These are phyloP conservation scores for Artibeus jamaicensis DNA, from an alignment of 2,797 vertebrate species.

Conservation along the genomic window DNA sequence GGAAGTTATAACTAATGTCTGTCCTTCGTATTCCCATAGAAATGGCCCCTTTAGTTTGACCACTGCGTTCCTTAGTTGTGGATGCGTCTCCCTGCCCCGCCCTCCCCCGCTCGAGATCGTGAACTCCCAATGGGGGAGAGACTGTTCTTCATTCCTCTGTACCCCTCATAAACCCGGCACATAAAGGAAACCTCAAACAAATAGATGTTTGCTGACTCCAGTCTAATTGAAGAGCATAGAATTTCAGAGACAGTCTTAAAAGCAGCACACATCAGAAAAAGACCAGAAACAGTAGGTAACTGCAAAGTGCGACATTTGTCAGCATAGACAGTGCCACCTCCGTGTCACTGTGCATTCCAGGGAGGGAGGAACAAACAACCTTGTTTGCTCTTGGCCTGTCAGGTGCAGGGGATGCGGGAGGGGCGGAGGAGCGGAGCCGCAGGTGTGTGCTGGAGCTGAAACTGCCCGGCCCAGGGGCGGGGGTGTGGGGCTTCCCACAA, in stretches of 20 bases:
- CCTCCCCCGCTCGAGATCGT: not conserved
- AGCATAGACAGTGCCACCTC: not conserved
- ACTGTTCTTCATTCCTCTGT: conserved; percentile 5
- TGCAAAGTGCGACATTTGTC: conserved; percentile 3
- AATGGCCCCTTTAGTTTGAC: not conserved
- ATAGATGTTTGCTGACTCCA: conserved; percentile 56
- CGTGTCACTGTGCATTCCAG: not conserved
- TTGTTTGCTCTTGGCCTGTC: conserved; percentile 88
- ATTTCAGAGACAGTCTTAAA: conserved; percentile 59
- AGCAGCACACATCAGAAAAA: conserved; percentile 51
- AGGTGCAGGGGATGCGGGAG: conserved; percentile 84
- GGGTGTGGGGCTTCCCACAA: conserved; percentile 45
- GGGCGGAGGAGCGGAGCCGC: conserved; percentile 79
- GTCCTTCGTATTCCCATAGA: not conserved
- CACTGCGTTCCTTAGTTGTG: not conserved
- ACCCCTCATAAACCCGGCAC: conserved; percentile 46
- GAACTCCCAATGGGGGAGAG: not conserved
- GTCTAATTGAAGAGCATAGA: conserved; percentile 55
- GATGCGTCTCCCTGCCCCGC: not conserved
- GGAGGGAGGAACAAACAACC: conserved; percentile 59
- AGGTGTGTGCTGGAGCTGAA: conserved; percentile 80
- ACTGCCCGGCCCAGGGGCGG: not conserved
- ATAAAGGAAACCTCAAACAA: conserved; percentile 46
- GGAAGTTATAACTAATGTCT: not conserved
- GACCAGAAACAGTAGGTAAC: conserved; percentile 19